Percentiles rank a stretch among this genome's conserved stretches.
phyloP scores from a whole-genome alignment of 2,113 vertebrate species.

The Amphiprion ocellaris region DNA sequence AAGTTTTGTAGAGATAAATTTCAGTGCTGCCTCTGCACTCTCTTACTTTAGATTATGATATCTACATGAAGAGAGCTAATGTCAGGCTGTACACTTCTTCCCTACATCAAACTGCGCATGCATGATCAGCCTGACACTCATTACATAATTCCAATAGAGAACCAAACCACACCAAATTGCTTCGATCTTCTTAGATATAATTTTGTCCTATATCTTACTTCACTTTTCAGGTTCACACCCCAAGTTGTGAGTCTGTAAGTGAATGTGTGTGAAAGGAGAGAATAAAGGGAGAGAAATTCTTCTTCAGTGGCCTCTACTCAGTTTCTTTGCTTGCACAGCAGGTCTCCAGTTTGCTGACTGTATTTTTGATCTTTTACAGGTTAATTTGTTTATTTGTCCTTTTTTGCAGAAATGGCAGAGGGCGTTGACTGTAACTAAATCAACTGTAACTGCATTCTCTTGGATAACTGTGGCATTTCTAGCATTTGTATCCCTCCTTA shows the following conservation, averaged over 20 bases:
- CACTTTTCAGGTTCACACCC: neutral
- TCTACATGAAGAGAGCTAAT: neutral
- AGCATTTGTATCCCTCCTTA: neutral
- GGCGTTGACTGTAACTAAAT: constrained; percentile 15
- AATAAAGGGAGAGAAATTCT: neutral
- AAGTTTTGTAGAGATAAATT: neutral
- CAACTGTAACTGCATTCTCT: neutral
- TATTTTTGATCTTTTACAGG: constrained; percentile 14
- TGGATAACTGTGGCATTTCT: constrained; percentile 6
- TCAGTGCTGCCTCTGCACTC: neutral
- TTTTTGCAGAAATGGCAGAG: neutral
- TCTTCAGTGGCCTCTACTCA: constrained; percentile 7
- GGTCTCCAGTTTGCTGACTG: constrained; percentile 58
- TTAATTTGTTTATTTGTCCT: constrained; percentile 40
- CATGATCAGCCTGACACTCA: neutral
- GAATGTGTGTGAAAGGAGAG: neutral
- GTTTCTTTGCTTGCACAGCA: constrained; percentile 57
- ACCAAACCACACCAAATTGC: neutral
- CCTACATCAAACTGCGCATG: neutral
- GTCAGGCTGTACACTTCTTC: neutral
- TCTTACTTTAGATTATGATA: neutral
- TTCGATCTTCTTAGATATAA: neutral
- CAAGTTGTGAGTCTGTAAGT: neutral
- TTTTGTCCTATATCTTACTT: neutral
- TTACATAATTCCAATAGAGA: neutral